A percentile compares a stretch with the other conserved stretches of the same genome.
These are phyloP conservation scores for Chymomyza caudatula DNA, from an alignment of 2,888 invertebrate genomes.

Conservation along the genomic window DNA sequence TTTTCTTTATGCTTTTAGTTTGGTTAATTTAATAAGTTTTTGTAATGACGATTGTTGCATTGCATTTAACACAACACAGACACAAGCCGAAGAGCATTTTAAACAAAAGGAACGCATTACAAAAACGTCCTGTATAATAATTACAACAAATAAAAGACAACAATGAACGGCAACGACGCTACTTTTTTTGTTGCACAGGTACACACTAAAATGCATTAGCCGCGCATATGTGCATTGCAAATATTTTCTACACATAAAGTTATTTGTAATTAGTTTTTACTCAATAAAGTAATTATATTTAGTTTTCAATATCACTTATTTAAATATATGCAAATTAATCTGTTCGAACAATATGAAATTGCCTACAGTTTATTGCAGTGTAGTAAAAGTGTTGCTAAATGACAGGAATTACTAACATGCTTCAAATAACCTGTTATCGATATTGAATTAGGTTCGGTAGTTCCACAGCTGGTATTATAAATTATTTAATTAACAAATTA, in stretches of 20 bases:
- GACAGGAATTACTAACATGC: neutral
- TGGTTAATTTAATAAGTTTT: neutral
- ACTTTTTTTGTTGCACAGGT: neutral
- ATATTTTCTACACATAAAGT: neutral
- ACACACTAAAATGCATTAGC: neutral
- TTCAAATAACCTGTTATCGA: neutral
- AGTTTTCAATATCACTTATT: constrained; percentile 1
- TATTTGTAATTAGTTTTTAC: constrained; percentile 38
- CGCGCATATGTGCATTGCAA: neutral
- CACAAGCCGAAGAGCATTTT: neutral
- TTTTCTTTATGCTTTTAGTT: neutral
- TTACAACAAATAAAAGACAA: neutral
- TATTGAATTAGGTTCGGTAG: neutral
- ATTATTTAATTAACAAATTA: too few species aligned
- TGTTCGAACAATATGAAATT: neutral
- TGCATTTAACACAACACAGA: neutral
- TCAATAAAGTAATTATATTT: constrained; percentile 11
- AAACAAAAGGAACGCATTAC: neutral
- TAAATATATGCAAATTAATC: constrained; percentile 18
- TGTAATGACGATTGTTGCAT: neutral
- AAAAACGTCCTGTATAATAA: neutral
- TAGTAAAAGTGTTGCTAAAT: neutral
- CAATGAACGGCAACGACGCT: neutral
- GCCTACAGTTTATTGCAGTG: neutral
- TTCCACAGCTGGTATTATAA: too few species aligned